phyloP scores from a whole-genome alignment of 1,140 invertebrate genomes.

The Linepithema humile region DNA sequence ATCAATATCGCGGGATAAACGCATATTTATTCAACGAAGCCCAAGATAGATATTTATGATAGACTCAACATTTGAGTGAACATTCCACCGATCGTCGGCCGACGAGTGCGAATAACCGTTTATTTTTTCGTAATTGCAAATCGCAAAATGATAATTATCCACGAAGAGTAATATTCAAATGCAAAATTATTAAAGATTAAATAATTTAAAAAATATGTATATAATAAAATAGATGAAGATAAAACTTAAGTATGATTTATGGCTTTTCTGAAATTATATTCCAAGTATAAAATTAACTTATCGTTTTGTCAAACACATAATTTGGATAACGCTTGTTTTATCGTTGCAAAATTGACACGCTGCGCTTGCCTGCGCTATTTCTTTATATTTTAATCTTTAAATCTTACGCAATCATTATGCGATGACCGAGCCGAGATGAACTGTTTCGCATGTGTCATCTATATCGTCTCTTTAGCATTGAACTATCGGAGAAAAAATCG shows the following conservation, averaged over 20 bases:
- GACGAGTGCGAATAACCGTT: background rate
- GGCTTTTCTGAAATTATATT: background rate
- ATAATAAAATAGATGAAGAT: background rate
- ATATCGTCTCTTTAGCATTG: background rate
- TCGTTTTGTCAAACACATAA: background rate
- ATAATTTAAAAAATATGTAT: background rate
- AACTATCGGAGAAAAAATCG: background rate
- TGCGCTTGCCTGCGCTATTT: background rate
- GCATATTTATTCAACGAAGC: conserved; percentile 74
- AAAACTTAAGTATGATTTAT: background rate
- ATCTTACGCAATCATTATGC: background rate
- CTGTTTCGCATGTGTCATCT: background rate
- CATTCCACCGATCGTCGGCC: conserved; percentile 23
- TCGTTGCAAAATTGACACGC: background rate
- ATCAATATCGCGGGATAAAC: conserved; percentile 84
- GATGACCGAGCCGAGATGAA: background rate
- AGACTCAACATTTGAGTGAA: conserved; percentile 59
- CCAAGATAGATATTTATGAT: conserved; percentile 7
- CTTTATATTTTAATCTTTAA: background rate
- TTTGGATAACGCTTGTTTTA: background rate
- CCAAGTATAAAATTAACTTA: no score
- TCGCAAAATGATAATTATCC: conserved; percentile 5
- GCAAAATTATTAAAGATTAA: background rate
- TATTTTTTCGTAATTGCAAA: conserved; percentile 30
- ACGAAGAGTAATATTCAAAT: background rate